Percentiles rank a stretch among this genome's conserved stretches.
Conservation (phyloP, 2,888 invertebrate species). For the Tyria jacobaeae region DNA sequence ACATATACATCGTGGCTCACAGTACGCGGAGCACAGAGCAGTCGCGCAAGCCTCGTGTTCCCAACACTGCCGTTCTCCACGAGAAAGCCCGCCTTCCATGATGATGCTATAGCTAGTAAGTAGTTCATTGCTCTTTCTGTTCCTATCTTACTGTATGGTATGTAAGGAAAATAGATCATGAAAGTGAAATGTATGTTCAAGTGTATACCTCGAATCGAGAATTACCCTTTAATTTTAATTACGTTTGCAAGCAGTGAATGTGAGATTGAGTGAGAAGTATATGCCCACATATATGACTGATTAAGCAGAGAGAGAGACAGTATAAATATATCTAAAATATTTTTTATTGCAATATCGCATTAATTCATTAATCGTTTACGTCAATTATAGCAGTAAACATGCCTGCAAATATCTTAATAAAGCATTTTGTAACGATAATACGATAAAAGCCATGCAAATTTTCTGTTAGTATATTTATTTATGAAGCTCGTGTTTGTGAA, state of each 20-base stretch:
- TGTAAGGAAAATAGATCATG: neutral
- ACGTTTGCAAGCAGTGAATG: too few relatives aligned
- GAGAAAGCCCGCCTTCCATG: conserved; percentile 84
- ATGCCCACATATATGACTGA: too few relatives aligned
- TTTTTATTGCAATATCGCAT: neutral
- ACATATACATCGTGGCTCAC: conserved; percentile 27
- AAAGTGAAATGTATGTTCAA: neutral
- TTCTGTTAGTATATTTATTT: neutral
- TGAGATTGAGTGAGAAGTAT: too few relatives aligned
- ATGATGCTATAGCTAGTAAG: conserved; percentile 83
- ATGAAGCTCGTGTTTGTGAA: neutral
- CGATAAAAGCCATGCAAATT: neutral
- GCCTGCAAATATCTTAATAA: neutral
- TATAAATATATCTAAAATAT: too few relatives aligned
- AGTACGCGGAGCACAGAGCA: conserved; percentile 88
- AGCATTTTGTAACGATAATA: too few relatives aligned
- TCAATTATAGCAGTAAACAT: neutral
- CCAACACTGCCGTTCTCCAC: conserved; percentile 89
- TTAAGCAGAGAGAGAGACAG: too few relatives aligned
- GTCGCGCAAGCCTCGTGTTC: conserved; percentile 92
- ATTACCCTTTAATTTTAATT: too few relatives aligned
- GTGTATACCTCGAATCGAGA: too few relatives aligned
- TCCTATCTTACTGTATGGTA: neutral
- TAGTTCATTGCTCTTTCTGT: conserved; percentile 40
- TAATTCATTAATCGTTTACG: neutral